Percentiles rank a stretch among this genome's conserved stretches.
Evolutionary conservation across 2,888 invertebrate species (phyloP).

Genomic region (Unio delphinus): DNA sequence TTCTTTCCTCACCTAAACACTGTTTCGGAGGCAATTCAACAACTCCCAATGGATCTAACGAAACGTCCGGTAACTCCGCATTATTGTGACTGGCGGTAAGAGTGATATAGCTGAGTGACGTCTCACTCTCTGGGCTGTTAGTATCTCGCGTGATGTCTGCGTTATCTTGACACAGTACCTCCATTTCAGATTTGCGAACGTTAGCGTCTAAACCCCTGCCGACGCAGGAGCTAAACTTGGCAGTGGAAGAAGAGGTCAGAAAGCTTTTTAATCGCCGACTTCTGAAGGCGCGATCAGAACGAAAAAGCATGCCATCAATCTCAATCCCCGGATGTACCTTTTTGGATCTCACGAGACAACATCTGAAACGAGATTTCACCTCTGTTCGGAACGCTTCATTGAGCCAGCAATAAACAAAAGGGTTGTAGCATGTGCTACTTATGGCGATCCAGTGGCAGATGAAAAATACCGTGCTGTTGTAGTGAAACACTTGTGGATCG

Average conservation of each 20-base stretch:
- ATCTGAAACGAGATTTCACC: conserved; percentile 62
- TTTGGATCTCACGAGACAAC: conserved; percentile 42
- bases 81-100: no score
- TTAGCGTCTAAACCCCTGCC: no score
- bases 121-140: no score
- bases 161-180: no score
- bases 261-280: conserved; percentile 23
- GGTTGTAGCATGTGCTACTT: conserved; percentile 73
- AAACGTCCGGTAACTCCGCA: no score
- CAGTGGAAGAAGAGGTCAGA: conserved; percentile 3
- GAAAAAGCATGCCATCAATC: conserved; percentile 34
- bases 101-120: no score
- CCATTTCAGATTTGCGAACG: no score
- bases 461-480: conserved; percentile 70
- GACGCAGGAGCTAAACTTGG: conserved; percentile 1
- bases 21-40: no score
- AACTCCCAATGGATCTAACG: no score
- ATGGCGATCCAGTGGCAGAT: conserved; percentile 73
- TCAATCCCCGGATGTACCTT: conserved; percentile 38
- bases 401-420: conserved; percentile 73
- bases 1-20: no score
- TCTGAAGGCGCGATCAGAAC: conserved; percentile 32
- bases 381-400: conserved; percentile 72
- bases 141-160: no score
- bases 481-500: conserved; percentile 55